These are phyloP conservation scores for Strigamia maritima DNA, from an alignment of 2,888 invertebrate genomes.

Conservation along the genomic window DNA sequence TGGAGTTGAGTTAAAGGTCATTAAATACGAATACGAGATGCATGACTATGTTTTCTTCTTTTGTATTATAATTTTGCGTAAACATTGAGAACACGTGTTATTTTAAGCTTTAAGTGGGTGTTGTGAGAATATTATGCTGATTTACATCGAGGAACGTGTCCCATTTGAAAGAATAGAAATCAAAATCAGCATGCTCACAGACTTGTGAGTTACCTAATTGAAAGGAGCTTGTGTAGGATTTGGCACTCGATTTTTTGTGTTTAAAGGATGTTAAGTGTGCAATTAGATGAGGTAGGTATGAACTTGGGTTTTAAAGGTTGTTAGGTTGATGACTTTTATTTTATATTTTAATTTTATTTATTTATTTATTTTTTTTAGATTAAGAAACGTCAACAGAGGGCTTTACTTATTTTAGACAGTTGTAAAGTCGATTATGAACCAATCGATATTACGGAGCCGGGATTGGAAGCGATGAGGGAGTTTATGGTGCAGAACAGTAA, in stretches of 20 bases:
- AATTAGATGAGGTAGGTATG: neutral
- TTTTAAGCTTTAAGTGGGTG: neutral
- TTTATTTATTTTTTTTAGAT: slow-evolving; percentile 63
- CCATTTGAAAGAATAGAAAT: too few species aligned
- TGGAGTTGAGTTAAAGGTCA: neutral
- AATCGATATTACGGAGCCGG: slow-evolving; percentile 93
- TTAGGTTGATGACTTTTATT: neutral
- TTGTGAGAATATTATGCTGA: too few species aligned
- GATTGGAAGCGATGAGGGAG: slow-evolving; percentile 79
- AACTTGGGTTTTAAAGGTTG: slow-evolving; percentile 7
- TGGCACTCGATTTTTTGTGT: neutral
- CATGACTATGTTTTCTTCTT: neutral
- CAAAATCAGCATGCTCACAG: too few species aligned
- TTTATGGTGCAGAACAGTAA: slow-evolving; percentile 80
- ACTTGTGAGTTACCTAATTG: neutral
- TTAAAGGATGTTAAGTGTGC: neutral
- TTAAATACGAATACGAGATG: neutral
- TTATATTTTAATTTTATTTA: neutral
- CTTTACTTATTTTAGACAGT: slow-evolving; percentile 88
- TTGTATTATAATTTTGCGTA: neutral
- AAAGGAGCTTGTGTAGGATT: neutral
- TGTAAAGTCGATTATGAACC: slow-evolving; percentile 83
- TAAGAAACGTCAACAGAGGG: slow-evolving; percentile 91
- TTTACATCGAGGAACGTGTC: too few species aligned
- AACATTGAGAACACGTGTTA: neutral